Evolutionary conservation across 2,797 vertebrate species (phyloP).

Genomic region (Alauda arvensis): DNA sequence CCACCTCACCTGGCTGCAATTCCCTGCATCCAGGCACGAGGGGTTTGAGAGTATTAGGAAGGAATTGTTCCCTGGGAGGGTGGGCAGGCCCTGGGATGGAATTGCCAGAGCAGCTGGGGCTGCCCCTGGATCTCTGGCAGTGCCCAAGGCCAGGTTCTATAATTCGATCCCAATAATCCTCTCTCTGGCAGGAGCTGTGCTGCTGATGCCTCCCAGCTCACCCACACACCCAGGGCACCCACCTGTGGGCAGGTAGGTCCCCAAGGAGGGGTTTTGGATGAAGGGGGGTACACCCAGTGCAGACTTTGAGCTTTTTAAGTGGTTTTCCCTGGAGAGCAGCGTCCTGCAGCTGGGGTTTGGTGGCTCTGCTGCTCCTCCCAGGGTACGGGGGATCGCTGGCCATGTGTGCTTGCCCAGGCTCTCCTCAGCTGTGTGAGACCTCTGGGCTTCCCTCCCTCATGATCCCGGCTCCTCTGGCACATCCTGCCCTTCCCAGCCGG

Average conservation of each 20-base stretch:
- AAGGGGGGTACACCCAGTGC: fast-evolving
- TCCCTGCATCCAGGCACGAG: fast-evolving
- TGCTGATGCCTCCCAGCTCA: not conserved
- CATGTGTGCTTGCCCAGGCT: fast-evolving
- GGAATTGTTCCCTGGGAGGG: fast-evolving
- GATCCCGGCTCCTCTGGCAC: fast-evolving
- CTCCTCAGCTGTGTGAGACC: not conserved
- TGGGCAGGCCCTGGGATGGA: not conserved
- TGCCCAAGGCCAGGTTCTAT: not conserved
- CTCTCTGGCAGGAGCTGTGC: not conserved
- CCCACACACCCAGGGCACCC: fast-evolving
- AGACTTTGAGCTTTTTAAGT: not conserved
- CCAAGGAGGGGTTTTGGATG: not conserved
- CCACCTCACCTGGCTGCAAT: fast-evolving
- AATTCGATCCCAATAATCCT: not conserved
- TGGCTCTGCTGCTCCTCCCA: not conserved
- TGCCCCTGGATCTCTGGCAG: not conserved
- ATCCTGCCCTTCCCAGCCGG: fast-evolving
- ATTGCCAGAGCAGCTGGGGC: not conserved
- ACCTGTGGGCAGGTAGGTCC: too few species aligned
- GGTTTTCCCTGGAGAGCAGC: fast-evolving
- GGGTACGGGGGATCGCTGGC: fast-evolving
- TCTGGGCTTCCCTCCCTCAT: fast-evolving
- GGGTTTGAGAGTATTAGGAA: fast-evolving
- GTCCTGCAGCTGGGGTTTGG: not conserved